phyloP scores from a whole-genome alignment of 1,140 invertebrate species.

The Steinernema khuongi region DNA sequence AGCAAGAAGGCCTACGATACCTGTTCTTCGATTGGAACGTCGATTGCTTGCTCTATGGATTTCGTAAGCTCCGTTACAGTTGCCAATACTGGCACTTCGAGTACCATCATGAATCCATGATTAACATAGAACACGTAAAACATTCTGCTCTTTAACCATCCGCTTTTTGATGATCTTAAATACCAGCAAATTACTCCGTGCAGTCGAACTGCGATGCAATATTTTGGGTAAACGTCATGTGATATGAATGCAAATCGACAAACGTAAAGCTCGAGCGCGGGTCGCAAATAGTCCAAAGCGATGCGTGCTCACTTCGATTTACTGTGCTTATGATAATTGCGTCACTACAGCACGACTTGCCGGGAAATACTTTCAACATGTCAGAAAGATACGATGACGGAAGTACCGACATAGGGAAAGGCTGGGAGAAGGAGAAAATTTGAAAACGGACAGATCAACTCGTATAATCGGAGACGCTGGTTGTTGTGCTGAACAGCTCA shows the following conservation, averaged over 20 bases:
- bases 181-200: neutral
- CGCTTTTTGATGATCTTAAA: neutral
- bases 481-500: neutral
- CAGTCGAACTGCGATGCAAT: no score
- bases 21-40: neutral
- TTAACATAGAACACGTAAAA: conserved; percentile 2
- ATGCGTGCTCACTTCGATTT: neutral
- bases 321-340: neutral
- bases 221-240: no score
- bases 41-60: neutral
- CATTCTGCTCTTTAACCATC: neutral
- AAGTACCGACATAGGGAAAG: neutral
- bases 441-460: neutral
- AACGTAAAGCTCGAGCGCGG: neutral
- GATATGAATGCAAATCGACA: no score
- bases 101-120: conserved; percentile 1
- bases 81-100: neutral
- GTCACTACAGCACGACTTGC: neutral
- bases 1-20: neutral
- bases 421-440: neutral
- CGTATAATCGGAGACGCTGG: neutral
- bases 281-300: neutral
- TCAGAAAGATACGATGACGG: neutral
- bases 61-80: neutral
- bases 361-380: no score